Percentiles rank a stretch among this genome's conserved stretches.
Evolutionary conservation across 2,797 vertebrate genomes (phyloP).

Genomic region (Gymnopithys bicolor): DNA sequence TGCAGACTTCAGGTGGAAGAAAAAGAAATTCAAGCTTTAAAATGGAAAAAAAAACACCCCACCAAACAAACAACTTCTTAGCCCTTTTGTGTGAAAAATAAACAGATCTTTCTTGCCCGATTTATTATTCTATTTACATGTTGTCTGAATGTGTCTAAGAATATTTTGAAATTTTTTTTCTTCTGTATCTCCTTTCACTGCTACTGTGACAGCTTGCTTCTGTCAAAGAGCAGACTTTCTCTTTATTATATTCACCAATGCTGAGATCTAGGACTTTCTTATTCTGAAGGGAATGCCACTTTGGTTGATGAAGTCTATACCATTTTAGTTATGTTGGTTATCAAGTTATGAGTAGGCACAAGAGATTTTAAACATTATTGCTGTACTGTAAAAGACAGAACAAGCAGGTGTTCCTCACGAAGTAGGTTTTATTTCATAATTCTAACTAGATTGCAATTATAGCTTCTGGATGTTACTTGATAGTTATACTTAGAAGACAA

Average conservation of each 20-base stretch:
- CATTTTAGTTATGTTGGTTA: not conserved
- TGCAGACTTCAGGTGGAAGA: constrained; percentile 71
- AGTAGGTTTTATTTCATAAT: not conserved
- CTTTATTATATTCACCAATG: not conserved
- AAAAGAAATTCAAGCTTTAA: constrained; percentile 41
- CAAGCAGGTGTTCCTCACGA: not conserved
- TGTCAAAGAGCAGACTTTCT: constrained; percentile 22
- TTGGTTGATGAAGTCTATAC: not conserved
- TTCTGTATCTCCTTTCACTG: constrained; percentile 34
- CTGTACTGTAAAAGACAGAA: not conserved
- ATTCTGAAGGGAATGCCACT: not conserved
- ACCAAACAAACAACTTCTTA: not conserved
- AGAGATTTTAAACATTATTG: not conserved
- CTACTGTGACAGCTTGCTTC: constrained; percentile 47
- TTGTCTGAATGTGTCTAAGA: constrained; percentile 34
- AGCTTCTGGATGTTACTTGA: not conserved
- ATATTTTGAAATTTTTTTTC: not conserved
- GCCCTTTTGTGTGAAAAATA: not conserved
- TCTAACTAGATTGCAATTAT: not conserved
- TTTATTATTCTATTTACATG: constrained; percentile 58
- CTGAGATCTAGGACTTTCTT: constrained; percentile 6
- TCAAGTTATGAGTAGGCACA: not conserved
- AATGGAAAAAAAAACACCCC: not conserved
- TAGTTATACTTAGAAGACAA: not conserved
- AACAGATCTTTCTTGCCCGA: constrained; percentile 45